phyloP scores from a whole-genome alignment of 2,113 vertebrate species.

The Pipa parva region DNA sequence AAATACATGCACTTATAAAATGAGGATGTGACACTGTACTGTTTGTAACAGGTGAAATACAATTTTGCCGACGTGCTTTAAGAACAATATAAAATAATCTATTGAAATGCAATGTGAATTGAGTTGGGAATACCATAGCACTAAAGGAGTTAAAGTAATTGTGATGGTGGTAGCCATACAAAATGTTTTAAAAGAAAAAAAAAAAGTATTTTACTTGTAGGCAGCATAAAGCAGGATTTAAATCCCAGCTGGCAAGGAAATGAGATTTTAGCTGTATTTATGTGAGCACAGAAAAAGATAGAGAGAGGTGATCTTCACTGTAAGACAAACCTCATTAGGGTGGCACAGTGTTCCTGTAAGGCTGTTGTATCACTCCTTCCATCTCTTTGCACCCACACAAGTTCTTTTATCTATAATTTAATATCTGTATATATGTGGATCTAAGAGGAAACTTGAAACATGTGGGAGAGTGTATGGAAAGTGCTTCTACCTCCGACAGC shows the following conservation, averaged over 20 bases:
- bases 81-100: constrained; percentile 29
- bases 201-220: constrained; percentile 21
- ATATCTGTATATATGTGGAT: constrained; percentile 43
- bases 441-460: constrained; percentile 43
- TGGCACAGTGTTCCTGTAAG: constrained; percentile 21
- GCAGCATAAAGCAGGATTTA: not conserved
- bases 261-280: constrained; percentile 36
- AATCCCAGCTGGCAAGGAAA: constrained; percentile 25
- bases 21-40: not conserved
- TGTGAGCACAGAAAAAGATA: constrained; percentile 17
- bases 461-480: constrained; percentile 40
- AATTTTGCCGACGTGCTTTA: constrained; percentile 17
- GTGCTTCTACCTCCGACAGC: constrained; percentile 43
- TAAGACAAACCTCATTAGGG: constrained; percentile 33
- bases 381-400: constrained; percentile 40
- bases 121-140: constrained; percentile 24
- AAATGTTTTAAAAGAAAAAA: constrained; percentile 26
- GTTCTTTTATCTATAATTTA: constrained; percentile 44
- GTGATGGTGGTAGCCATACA: constrained; percentile 9
- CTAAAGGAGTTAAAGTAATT: constrained; percentile 41
- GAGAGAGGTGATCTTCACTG: constrained; percentile 19
- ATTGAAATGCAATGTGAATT: constrained; percentile 30
- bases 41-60: not conserved
- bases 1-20: not conserved
- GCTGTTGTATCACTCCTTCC: constrained; percentile 40